Conservation (phyloP, 2,113 vertebrate genomes). For the Illadopsis cleaveri region DNA sequence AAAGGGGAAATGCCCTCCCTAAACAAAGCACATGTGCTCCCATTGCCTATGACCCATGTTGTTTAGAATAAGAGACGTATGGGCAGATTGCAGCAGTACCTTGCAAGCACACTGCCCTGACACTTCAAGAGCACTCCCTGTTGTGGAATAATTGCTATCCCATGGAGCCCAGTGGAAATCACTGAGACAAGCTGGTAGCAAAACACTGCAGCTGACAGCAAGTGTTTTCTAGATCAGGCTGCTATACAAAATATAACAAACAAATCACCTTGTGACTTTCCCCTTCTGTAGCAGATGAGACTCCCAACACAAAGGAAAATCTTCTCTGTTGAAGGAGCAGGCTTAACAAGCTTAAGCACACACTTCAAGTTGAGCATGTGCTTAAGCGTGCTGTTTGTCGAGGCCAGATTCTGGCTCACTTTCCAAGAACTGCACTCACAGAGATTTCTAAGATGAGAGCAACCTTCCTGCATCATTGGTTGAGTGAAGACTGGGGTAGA, state of each 20-base stretch:
- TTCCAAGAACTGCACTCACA: not conserved
- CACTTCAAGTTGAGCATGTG: not conserved
- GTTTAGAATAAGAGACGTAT: not conserved
- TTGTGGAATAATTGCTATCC: conserved; percentile 25
- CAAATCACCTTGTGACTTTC: not conserved
- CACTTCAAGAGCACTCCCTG: conserved; percentile 1
- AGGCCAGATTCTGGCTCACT: not conserved
- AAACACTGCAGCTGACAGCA: conserved; percentile 23
- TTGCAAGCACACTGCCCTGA: not conserved
- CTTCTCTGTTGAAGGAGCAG: not conserved
- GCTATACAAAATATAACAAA: conserved; percentile 15
- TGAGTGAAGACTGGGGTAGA: not conserved
- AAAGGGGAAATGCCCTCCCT: not conserved
- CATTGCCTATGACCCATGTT: not conserved
- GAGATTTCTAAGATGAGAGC: not conserved
- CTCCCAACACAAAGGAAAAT: not conserved
- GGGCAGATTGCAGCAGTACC: not conserved
- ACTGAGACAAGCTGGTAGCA: conserved; percentile 14
- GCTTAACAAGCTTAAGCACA: conserved; percentile 7
- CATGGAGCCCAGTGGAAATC: conserved; percentile 22
- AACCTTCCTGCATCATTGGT: not conserved
- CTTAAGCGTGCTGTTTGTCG: not conserved
- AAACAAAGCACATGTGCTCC: not conserved
- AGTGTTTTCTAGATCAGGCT: conserved; percentile 6
- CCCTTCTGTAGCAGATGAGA: conserved; percentile 2